Base-by-base conservation (phyloP, 2,113 vertebrate genomes). In the Cacatua alba region DNA sequence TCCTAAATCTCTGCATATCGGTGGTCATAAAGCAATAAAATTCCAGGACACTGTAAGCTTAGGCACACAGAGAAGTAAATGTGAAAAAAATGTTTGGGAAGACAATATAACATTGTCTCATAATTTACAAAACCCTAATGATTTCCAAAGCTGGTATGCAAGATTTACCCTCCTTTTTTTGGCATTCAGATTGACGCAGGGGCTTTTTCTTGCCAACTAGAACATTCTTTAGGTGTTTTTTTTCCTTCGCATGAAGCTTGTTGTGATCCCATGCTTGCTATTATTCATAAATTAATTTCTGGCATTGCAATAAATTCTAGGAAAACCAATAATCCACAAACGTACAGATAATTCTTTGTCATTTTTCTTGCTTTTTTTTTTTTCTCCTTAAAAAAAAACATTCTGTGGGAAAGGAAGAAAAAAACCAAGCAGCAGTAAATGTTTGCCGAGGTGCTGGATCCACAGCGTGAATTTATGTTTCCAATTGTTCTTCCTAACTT, bases 231-330 rank as follows among this genome's bases (percentile, higher is more conserved):
- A 98, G 97, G 96, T 97, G 83, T 71, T 97, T 97, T 96, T 96
- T 97, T 96, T 82, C 93, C 94, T 98, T 98, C 21, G 10, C 92
- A 96, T 97, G 97, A 97, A 97, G 82, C 95, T 97, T 55, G 85
- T 97, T 97, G 96, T 82, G 92, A 98, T 97, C 94, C 96, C 94
- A 95, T 97, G 93, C 95, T 97, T 96, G 94, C 97, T 97, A 96
- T 98, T 97, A 97, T 97, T 98, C 98, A 96, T 97, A 98, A 98
- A 98, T 98, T 98, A 98, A 98, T 98, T 98, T 98, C 94, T 98
- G 97, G 96, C 97, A 97, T 95, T 3, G 82, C 96, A 96, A 74
- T 97, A 98, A 97, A 98, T 98, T 98, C 95, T 98, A 97, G 96
- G 96, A 97, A 98, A 97, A 97, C 96, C 97, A 97, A 96, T 96